phyloP scores from a whole-genome alignment of 2,797 vertebrate genomes.

The Fistularia tabacaria region DNA sequence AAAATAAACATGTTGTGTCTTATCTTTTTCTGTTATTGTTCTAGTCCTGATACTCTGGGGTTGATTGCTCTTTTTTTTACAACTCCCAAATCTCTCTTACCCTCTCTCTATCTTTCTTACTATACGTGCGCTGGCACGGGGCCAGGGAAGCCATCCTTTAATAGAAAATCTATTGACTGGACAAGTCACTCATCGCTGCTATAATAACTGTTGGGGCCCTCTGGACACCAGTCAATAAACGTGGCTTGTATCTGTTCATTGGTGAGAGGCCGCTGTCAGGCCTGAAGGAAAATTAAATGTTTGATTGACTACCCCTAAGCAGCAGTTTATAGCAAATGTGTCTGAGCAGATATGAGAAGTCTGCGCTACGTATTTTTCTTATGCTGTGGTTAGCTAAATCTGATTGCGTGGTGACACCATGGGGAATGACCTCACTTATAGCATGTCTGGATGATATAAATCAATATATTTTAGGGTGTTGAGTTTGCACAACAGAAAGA shows the following conservation, averaged over 20 bases:
- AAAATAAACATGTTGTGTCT: slow-evolving; percentile 31
- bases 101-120: slow-evolving; percentile 7
- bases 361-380: neutral
- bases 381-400: neutral
- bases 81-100: slow-evolving; percentile 32
- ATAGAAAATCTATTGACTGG: slow-evolving; percentile 75
- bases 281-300: slow-evolving; percentile 69
- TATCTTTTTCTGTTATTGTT: slow-evolving; percentile 65
- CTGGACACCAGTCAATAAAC: slow-evolving; percentile 68
- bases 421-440: neutral
- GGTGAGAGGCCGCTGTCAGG: slow-evolving; percentile 69
- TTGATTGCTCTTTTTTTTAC: slow-evolving; percentile 46
- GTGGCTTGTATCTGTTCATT: slow-evolving; percentile 53
- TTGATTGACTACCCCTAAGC: slow-evolving; percentile 67
- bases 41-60: slow-evolving; percentile 36
- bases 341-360: slow-evolving; percentile 2
- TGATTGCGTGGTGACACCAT: neutral
- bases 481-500: no score
- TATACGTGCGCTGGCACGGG: slow-evolving; percentile 44
- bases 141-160: slow-evolving; percentile 61
- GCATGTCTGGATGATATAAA: no score
- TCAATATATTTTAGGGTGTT: no score
- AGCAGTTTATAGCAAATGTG: slow-evolving; percentile 16
- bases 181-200: slow-evolving; percentile 66
- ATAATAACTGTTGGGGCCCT: slow-evolving; percentile 65